These are phyloP conservation scores for Agonopterix alstromeriana DNA, from an alignment of 2,888 invertebrate genomes.

Conservation along the genomic window DNA sequence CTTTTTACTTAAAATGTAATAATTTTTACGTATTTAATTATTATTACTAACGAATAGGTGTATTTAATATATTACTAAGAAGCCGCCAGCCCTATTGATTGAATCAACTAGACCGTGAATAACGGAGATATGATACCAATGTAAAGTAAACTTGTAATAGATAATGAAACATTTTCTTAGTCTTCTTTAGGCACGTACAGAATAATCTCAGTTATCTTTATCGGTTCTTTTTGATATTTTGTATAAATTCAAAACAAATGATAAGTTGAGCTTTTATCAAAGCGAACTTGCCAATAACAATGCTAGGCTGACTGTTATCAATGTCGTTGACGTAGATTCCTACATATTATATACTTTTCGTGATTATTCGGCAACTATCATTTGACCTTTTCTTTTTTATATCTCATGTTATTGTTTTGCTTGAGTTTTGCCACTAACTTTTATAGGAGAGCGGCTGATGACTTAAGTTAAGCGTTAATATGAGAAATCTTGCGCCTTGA, in stretches of 20 bases:
- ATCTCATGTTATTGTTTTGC: background rate
- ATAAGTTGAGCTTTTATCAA: conserved; percentile 23
- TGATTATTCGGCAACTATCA: conserved; percentile 10
- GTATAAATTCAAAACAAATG: conserved; percentile 16
- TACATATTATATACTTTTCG: conserved; percentile 28
- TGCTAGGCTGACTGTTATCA: conserved; percentile 23
- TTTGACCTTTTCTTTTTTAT: conserved; percentile 13
- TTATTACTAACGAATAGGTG: too few relatives aligned
- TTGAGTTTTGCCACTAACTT: background rate
- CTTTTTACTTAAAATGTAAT: too few relatives aligned
- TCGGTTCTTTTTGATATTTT: background rate
- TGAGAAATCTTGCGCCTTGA: too few relatives aligned
- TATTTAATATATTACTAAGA: too few relatives aligned
- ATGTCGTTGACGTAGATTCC: conserved; percentile 37
- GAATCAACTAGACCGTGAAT: conserved; percentile 26
- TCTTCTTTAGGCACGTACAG: background rate
- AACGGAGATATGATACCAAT: conserved; percentile 35
- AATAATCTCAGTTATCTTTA: background rate
- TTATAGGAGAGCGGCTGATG: too few relatives aligned
- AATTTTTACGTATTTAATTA: too few relatives aligned
- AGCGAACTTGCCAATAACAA: conserved; percentile 23
- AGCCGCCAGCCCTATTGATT: background rate
- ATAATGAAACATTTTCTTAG: background rate
- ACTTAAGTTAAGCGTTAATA: too few relatives aligned
- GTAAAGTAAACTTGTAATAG: conserved; percentile 14